Evolutionary conservation across 1,140 invertebrate genomes (phyloP).

Genomic region (Drosophila auraria): DNA sequence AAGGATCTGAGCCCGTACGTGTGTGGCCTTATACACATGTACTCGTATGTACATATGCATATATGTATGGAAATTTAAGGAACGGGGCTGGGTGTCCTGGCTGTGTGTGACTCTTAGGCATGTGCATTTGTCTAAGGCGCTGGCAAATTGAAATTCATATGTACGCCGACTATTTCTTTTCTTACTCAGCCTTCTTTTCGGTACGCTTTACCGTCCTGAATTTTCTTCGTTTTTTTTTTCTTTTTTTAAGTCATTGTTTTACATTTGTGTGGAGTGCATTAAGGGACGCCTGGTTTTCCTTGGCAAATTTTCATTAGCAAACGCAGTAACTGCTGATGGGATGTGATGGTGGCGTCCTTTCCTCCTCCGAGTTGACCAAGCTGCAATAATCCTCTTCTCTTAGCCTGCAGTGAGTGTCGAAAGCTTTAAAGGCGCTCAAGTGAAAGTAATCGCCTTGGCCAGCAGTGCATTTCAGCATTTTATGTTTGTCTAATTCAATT

Average conservation of each 20-base stretch:
- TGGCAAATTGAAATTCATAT: constrained; percentile 80
- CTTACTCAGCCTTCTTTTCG: not conserved
- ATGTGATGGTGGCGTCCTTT: constrained; percentile 20
- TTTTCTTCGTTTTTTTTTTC: not conserved
- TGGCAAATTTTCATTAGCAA: constrained; percentile 74
- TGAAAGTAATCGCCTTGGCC: constrained; percentile 72
- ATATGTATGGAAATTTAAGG: not conserved
- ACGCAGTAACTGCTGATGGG: constrained; percentile 31
- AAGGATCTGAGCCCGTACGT: constrained; percentile 27
- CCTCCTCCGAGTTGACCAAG: constrained; percentile 41
- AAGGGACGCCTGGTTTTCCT: constrained; percentile 50
- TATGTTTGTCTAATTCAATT: constrained; percentile 77
- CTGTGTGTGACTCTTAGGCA: constrained; percentile 69
- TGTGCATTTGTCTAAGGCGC: constrained; percentile 53
- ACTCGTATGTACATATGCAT: not conserved
- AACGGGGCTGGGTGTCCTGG: constrained; percentile 60
- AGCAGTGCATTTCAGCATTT: constrained; percentile 43
- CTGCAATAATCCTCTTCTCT: constrained; percentile 15
- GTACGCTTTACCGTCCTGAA: constrained; percentile 3
- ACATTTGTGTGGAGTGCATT: constrained; percentile 53
- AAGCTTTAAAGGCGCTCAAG: constrained; percentile 69
- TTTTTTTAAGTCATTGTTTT: constrained; percentile 26
- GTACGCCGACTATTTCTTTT: not conserved
- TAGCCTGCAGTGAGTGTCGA: constrained; percentile 50
- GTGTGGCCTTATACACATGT: constrained; percentile 1